These are phyloP conservation scores for Nomada hirtipes DNA, from an alignment of 2,888 invertebrate genomes.

Conservation along the genomic window DNA sequence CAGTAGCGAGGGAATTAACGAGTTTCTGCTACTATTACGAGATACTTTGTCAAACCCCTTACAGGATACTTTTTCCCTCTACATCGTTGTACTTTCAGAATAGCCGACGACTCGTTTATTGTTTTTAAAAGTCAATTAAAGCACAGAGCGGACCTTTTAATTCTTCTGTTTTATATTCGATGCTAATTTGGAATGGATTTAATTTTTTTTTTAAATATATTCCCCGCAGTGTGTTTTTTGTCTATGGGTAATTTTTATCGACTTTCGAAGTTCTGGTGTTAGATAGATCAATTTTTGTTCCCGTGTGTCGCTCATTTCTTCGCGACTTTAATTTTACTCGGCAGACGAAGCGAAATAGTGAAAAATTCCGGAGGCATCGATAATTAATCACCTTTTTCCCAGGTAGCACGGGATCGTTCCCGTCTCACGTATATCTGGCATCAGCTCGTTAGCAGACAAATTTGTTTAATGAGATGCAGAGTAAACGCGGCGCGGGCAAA, in stretches of 20 bases:
- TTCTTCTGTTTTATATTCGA: too few relatives aligned
- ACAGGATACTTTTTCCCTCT: background rate
- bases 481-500: slow-evolving; percentile 30
- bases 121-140: too few relatives aligned
- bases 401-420: background rate
- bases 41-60: background rate
- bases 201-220: too few relatives aligned
- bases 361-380: background rate
- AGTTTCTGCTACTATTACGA: background rate
- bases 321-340: too few relatives aligned
- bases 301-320: too few relatives aligned
- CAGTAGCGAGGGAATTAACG: slow-evolving; percentile 9
- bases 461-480: slow-evolving; percentile 33
- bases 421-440: background rate
- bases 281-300: too few relatives aligned
- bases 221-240: too few relatives aligned
- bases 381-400: slow-evolving; percentile 2
- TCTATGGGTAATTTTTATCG: too few relatives aligned
- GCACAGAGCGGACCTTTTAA: too few relatives aligned
- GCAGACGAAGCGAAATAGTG: background rate
- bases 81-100: background rate
- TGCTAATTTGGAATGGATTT: too few relatives aligned
- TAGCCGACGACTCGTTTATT: too few relatives aligned
- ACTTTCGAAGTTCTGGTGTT: too few relatives aligned
- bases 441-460: slow-evolving; percentile 36